Evolutionary conservation across 2,888 invertebrate species (phyloP).

Genomic region (Venustoraphidia nigricollis): DNA sequence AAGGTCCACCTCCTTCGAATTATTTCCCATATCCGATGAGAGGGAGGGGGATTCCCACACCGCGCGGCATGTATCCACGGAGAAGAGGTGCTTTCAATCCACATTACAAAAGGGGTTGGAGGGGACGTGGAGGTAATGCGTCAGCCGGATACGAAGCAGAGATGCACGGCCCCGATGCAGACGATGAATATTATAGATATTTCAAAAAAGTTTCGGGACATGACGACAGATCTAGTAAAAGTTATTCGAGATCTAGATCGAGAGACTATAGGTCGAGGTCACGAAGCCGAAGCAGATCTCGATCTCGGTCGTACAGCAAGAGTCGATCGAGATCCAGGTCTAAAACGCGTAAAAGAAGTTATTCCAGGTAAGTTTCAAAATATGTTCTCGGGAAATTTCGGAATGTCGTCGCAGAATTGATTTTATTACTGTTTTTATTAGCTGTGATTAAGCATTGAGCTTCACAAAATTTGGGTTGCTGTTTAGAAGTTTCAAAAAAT

Average conservation of each 20-base stretch:
- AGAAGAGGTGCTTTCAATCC: slow-evolving; percentile 20
- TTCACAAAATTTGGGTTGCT: too few relatives aligned
- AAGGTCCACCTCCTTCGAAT: slow-evolving; percentile 12
- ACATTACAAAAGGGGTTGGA: slow-evolving; percentile 22
- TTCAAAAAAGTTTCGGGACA: slow-evolving; percentile 41
- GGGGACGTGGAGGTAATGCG: slow-evolving; percentile 14
- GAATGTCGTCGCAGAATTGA: too few relatives aligned
- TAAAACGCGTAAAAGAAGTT: background rate
- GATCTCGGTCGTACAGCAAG: slow-evolving; percentile 15
- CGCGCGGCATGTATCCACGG: slow-evolving; percentile 16
- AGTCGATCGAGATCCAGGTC: slow-evolving; percentile 12
- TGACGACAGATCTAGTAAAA: slow-evolving; percentile 33
- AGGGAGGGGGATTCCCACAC: slow-evolving; percentile 14
- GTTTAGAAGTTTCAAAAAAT: too few relatives aligned
- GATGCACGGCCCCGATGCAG: slow-evolving; percentile 15
- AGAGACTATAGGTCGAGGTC: slow-evolving; percentile 20
- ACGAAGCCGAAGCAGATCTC: slow-evolving; percentile 19
- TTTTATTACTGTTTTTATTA: too few relatives aligned
- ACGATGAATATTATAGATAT: slow-evolving; percentile 37
- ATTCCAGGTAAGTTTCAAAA: too few relatives aligned
- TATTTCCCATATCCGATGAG: slow-evolving; percentile 17
- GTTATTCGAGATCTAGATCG: slow-evolving; percentile 18
- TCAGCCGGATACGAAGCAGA: slow-evolving; percentile 2
- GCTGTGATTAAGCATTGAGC: too few relatives aligned
- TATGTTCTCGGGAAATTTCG: too few relatives aligned